Conservation (phyloP, 2,113 vertebrate genomes). For the Typhlomys cinereus region DNA sequence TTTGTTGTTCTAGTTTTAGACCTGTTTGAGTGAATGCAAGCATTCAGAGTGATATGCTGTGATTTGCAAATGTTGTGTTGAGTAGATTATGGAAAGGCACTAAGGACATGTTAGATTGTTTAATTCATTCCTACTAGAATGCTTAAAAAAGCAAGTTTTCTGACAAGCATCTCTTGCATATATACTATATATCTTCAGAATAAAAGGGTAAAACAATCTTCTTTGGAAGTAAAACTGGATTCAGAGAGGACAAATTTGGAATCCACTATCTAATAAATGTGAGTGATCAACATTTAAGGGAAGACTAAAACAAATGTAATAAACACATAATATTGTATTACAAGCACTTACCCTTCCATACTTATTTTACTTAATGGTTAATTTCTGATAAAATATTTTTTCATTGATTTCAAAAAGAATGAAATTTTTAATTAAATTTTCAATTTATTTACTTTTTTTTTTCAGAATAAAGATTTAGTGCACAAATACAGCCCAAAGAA, state of each 20-base stretch:
- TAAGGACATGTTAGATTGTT: not conserved
- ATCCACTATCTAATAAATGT: not conserved
- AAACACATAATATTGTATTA: not conserved
- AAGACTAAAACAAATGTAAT: not conserved
- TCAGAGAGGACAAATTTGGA: not conserved
- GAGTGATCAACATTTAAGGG: not conserved
- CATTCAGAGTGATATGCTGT: not conserved
- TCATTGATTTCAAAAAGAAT: not conserved
- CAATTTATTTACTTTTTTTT: constrained; percentile 80
- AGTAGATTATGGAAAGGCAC: not conserved
- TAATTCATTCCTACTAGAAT: not conserved
- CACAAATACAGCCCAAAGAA: constrained; percentile 87
- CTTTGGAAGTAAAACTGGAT: not conserved
- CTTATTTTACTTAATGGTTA: not conserved
- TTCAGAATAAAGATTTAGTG: constrained; percentile 87
- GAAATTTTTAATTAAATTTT: constrained; percentile 83
- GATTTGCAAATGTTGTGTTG: not conserved
- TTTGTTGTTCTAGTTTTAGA: not conserved
- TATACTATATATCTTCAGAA: not conserved
- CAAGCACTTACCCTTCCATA: not conserved
- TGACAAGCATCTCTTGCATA: not conserved
- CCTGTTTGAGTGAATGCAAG: not conserved
- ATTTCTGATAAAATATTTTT: not conserved
- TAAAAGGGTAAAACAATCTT: not conserved
- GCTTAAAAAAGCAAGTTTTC: not conserved